Evolutionary conservation across 2,888 invertebrate genomes (phyloP), one percentile per base, ranked within the genome.

Genomic region (Acanthosepion lycidas): DNA sequence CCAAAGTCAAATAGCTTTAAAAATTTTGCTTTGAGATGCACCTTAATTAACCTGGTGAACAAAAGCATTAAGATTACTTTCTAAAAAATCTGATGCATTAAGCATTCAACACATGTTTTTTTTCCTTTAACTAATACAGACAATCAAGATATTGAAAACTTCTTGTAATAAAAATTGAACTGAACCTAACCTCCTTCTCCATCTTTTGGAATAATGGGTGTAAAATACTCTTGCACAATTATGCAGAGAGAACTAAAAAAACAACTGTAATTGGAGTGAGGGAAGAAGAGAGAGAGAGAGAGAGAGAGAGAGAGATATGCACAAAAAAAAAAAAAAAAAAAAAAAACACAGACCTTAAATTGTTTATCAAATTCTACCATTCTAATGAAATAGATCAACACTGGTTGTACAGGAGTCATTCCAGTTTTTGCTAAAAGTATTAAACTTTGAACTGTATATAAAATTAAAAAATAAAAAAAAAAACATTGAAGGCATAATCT

Each of bases 401-500:
- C 33, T 78, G 78, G 78, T 78, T 78, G 78, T 33, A 33, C 15
- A 78, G 33, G 15, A 78, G 78, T 18, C n/a, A 78, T 33, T 78
- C 78, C 18, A 78, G n/a, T 15, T 78, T n/a, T 12, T 78, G n/a
- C 12, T n/a, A 33, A n/a, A 78, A n/a, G 78, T 78, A 78, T n/a
- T 5, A 15, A 78, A 78, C 33, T 78, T 78, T 78, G n/a, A 78
- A n/a, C 18, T 78, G 12, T 33, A 78, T n/a, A 78, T 33, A 78
- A 78, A 78, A 78, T 78, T n/a, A n/a, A 78, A 33, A 78, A 78
- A 18, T 33, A 33, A 33, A 18, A 78, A 33, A 78, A n/a, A 78
- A n/a, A 78, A 78, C n/a, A 78, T 15, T 78, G 78, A 78, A 78
- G 78, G 78, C 78, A n/a, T n/a, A n/a, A n/a, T 78, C 78, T n/a